These are phyloP conservation scores for Dryobotodes eremita DNA, from an alignment of 2,888 invertebrate genomes.

Conservation along the genomic window DNA sequence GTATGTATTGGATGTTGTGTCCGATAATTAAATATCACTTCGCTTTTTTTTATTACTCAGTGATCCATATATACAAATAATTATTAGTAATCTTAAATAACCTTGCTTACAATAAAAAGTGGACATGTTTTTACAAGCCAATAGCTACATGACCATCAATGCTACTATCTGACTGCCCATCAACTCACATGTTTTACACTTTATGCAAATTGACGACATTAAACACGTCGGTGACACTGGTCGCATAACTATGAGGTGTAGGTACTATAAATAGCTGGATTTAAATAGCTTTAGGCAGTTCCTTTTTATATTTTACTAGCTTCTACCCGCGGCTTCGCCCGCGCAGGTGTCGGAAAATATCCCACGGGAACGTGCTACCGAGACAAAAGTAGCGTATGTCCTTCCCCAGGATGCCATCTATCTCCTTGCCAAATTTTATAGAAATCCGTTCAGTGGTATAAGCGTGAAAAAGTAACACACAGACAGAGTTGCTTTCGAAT, in stretches of 20 bases:
- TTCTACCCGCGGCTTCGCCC: too few relatives aligned
- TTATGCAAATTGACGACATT: slow-evolving; percentile 54
- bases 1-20: slow-evolving; percentile 4
- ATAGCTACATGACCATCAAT: slow-evolving; percentile 10
- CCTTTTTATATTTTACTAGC: slow-evolving; percentile 30
- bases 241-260: slow-evolving; percentile 45
- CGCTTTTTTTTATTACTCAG: neutral
- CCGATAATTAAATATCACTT: neutral
- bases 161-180: slow-evolving; percentile 9
- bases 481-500: too few relatives aligned
- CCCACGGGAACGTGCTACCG: too few relatives aligned
- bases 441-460: too few relatives aligned
- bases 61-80: neutral
- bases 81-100: neutral
- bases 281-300: slow-evolving; percentile 48
- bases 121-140: slow-evolving; percentile 2
- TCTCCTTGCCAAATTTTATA: too few relatives aligned
- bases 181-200: slow-evolving; percentile 31
- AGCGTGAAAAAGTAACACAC: too few relatives aligned
- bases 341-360: too few relatives aligned
- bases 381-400: too few relatives aligned
- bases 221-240: slow-evolving; percentile 27
- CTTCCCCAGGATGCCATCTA: too few relatives aligned
- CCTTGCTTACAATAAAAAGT: slow-evolving; percentile 5
- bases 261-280: slow-evolving; percentile 52